Evolutionary conservation across 2,888 invertebrate genomes (phyloP), one percentile per base, ranked within the genome.

Genomic region (Polymixis lichenea): DNA sequence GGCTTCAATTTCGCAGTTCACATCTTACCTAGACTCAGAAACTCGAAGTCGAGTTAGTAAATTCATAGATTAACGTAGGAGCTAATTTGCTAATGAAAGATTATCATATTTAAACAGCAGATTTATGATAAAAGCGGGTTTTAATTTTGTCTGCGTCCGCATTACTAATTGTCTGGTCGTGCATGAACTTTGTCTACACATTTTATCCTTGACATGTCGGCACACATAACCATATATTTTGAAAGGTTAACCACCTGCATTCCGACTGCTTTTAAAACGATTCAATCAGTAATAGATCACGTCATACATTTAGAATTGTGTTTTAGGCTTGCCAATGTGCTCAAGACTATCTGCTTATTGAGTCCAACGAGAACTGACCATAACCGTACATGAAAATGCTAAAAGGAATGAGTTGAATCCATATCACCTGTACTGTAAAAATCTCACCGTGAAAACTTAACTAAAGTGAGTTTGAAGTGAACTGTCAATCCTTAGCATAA

Each of bases 161-260:
- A 84, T 76, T 73, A 69, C 56, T 75, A 67, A 81, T 81, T 70
- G 51, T 19, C 60, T 68, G 53, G 67, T 86, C 77, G 64, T 62
- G 73, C 66, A 60, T 83, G 83, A 85, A 80, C 78, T 85, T 83
- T 82, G 77, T 64, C 74, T 73, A 78, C 73, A 80, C 78, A 79
- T 81, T 74, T 82, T 83, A 87, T 87, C 89, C 87, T 90, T 89
- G 88, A 87, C 87, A 82, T 86, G 85, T 80, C 82, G 71, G 77
- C 84, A 81, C 73, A 80, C 77, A 77, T 78, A 75, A 72, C 69
- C 84, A 83, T 68, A 70, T 67, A 67, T 77, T 85, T 79, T 13
- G 76, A 85, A 88, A 89, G 86, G 86, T 87, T 80, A 86, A 84
- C 83, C 85, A 89, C 82, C 86, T 90, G 86, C 79, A 80, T 85